phyloP scores from a whole-genome alignment of 1,140 invertebrate species.

The Drosophila eugracilis region DNA sequence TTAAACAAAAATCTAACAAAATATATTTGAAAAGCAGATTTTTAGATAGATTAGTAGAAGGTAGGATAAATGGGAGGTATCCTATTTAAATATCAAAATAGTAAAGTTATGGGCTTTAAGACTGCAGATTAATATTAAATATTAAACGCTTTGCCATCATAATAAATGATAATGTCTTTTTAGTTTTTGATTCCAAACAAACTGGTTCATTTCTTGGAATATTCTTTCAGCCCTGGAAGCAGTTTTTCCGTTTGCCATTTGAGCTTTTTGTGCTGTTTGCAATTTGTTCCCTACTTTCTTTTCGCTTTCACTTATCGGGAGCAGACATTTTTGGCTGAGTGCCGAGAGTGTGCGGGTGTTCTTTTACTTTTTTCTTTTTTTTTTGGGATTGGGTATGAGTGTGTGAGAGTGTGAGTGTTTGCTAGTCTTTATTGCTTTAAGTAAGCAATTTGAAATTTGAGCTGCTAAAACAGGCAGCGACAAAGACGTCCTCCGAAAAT shows the following conservation, averaged over 20 bases:
- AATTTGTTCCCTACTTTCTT: conserved; percentile 46
- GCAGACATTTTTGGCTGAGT: conserved; percentile 68
- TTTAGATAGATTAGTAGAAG: too few species aligned
- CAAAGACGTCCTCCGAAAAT: conserved; percentile 39
- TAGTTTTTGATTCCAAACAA: background rate
- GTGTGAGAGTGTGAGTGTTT: conserved; percentile 39
- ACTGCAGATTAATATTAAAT: background rate
- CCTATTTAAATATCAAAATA: too few species aligned
- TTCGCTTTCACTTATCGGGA: conserved; percentile 40
- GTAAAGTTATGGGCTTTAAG: too few species aligned
- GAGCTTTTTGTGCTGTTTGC: conserved; percentile 45
- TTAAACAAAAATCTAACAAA: background rate
- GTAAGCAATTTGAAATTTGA: conserved; percentile 82
- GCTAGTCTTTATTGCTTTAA: conserved; percentile 74
- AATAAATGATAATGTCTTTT: background rate
- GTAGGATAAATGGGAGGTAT: too few species aligned
- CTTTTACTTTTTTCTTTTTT: too few species aligned
- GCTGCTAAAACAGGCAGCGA: conserved; percentile 45
- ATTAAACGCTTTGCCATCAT: background rate
- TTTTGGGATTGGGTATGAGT: background rate
- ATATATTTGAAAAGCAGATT: background rate
- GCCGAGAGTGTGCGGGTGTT: conserved; percentile 25
- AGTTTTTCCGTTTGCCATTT: conserved; percentile 16
- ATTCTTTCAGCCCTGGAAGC: background rate
- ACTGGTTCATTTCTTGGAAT: background rate